Base-by-base conservation (phyloP, 1,140 invertebrate genomes). In the Diabrotica virgifera region DNA sequence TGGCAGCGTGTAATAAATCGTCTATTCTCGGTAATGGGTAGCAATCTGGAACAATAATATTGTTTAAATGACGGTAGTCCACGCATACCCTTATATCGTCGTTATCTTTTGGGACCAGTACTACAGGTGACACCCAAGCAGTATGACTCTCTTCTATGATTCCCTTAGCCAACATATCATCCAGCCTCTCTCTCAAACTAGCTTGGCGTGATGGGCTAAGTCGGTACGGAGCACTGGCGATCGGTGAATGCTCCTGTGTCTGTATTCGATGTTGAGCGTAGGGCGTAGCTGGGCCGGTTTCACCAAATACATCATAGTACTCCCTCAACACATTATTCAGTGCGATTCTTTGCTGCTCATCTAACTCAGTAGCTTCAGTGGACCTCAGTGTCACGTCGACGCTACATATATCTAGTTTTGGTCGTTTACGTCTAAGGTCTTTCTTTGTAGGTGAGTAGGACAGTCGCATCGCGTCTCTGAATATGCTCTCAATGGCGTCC, bases 21-120 rank as follows among this genome's bases (percentile, higher is more conserved):
- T n/a, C n/a, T n/a, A n/a, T n/a, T n/a, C n/a, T n/a, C 1, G 83
- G 84, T 5, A 87, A 64, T 0, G 84, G 82, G 71, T 80, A 86
- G 5, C 51, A 59, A 52, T 78, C 77, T 13, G 65, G 64, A 2
- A 66, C 64, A 0, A 79, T 80, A 0, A 76, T 66, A 0, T 72
- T 62, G 63, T 80, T 82, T 5, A 80, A 52, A 13, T 60, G 13
- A 5, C 81, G 57, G 59, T 77, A 85, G 68, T 85, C 82, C 0
- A 85, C 66, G 64, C 81, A 83, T 24, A 83, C 69, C 6, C 79
- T 56, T 2, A 56, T 69, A 5, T 12, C 63, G 13, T 72, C 72
- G 59, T 77, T 66, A 36, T 82, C 81, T 63, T 87, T 88, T 0
- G 67, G 72, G 0, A 84, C 79, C 8, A 85, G 56, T 0, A 85